phyloP scores from a whole-genome alignment of 2,888 invertebrate species.

The Ptychoptera albimana region DNA sequence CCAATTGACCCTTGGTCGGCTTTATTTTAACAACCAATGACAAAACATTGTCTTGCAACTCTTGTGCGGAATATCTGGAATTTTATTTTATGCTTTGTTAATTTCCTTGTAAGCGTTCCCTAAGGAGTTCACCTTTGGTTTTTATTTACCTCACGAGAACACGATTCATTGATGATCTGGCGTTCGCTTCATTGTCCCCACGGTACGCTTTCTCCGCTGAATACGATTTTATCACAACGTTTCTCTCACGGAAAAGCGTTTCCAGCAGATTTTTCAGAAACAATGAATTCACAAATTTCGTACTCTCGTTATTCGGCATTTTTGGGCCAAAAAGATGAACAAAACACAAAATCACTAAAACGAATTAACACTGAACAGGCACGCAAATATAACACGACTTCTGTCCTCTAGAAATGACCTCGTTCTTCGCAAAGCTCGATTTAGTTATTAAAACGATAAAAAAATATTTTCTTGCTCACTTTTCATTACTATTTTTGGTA shows the following conservation, averaged over 20 bases:
- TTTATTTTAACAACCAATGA: conserved; percentile 8
- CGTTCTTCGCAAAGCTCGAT: too few relatives aligned
- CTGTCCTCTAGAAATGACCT: too few relatives aligned
- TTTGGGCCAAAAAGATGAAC: too few relatives aligned
- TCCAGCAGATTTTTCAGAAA: conserved; percentile 10
- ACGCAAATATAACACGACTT: too few relatives aligned
- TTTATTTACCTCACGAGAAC: conserved; percentile 4
- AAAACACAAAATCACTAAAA: too few relatives aligned
- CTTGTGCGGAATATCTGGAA: conserved; percentile 6
- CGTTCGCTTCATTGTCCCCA: background rate
- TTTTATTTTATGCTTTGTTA: background rate
- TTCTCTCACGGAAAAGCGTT: conserved; percentile 5
- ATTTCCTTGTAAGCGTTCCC: too few relatives aligned
- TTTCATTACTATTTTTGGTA: too few relatives aligned
- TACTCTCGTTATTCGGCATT: conserved; percentile 5
- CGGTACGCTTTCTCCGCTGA: conserved; percentile 5
- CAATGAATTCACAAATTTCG: conserved; percentile 10
- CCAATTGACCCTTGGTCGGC: conserved; percentile 7
- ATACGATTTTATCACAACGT: conserved; percentile 8
- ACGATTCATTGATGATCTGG: conserved; percentile 5
- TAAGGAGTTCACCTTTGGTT: background rate
- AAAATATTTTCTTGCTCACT: too few relatives aligned
- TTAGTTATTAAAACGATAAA: too few relatives aligned
- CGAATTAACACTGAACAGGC: too few relatives aligned
- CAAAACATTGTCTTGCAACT: conserved; percentile 3